Evolutionary conservation across 2,797 vertebrate genomes (phyloP).

Genomic region (Gymnothorax javanicus): DNA sequence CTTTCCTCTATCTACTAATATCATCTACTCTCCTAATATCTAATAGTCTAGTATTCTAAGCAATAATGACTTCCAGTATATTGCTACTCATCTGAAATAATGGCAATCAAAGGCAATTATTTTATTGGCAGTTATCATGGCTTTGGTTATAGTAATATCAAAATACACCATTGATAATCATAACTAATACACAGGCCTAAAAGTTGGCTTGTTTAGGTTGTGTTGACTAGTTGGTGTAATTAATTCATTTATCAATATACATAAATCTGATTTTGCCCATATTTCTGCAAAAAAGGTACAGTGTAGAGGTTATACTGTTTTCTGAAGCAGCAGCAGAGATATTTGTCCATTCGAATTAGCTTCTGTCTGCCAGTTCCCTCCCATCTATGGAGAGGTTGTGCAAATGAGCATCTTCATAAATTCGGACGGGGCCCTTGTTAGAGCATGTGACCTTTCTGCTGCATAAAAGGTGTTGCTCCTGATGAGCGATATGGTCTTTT

Average conservation of each 20-base stretch:
- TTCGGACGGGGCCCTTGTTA: not conserved
- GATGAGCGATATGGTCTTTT: not conserved
- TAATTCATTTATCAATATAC: not conserved
- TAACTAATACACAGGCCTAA: not conserved
- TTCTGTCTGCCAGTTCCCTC: not conserved
- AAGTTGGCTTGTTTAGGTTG: not conserved
- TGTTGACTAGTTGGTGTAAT: not conserved
- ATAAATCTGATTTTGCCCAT: not conserved
- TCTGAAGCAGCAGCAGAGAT: not conserved
- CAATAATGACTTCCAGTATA: not conserved
- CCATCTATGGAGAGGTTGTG: not conserved
- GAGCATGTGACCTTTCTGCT: not conserved
- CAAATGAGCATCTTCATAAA: not conserved
- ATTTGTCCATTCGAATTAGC: not conserved
- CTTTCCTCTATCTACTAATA: not conserved
- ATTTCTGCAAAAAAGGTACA: not conserved
- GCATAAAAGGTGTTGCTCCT: not conserved
- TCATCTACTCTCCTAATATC: not conserved
- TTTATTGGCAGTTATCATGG: too few species aligned
- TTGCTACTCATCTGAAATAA: not conserved
- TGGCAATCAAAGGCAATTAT: not conserved
- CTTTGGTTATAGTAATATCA: not conserved
- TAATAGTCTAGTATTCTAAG: too few species aligned
- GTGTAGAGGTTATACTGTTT: not conserved
- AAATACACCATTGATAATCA: not conserved